These are phyloP conservation scores for Coecobrya sp. DNA, from an alignment of 2,888 invertebrate species.

Conservation along the genomic window DNA sequence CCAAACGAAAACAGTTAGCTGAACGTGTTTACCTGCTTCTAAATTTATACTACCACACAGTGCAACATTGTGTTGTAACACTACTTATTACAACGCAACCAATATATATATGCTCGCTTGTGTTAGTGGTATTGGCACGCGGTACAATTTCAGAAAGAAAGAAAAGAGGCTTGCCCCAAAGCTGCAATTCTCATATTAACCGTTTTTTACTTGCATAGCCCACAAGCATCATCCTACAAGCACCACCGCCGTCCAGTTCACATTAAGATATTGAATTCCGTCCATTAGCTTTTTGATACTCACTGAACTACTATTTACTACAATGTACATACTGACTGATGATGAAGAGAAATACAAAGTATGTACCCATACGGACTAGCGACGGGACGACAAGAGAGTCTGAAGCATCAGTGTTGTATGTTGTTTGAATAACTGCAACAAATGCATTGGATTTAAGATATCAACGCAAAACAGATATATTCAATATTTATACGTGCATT, in stretches of 20 bases:
- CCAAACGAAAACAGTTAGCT: conserved; percentile 31
- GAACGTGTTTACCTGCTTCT: conserved; percentile 3
- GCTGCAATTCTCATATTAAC: conserved; percentile 51
- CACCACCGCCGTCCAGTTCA: conserved; percentile 24
- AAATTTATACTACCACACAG: conserved; percentile 17
- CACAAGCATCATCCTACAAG: conserved; percentile 28
- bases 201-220: conserved; percentile 38
- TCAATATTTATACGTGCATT: conserved; percentile 59
- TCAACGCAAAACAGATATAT: conserved; percentile 16
- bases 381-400: conserved; percentile 1
- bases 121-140: conserved; percentile 37
- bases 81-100: too few species aligned
- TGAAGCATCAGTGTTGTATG: neutral
- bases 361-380: neutral
- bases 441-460: conserved; percentile 23
- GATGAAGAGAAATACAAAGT: neutral
- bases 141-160: conserved; percentile 36
- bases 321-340: neutral
- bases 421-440: conserved; percentile 51
- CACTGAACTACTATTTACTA: neutral
- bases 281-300: conserved; percentile 22
- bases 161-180: conserved; percentile 64
- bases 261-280: conserved; percentile 53
- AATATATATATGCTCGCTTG: neutral
- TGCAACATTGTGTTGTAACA: too few species aligned